Percentiles rank a stretch among this genome's conserved stretches.
phyloP scores from a whole-genome alignment of 2,888 invertebrate species.

The Aporophyla nigra region DNA sequence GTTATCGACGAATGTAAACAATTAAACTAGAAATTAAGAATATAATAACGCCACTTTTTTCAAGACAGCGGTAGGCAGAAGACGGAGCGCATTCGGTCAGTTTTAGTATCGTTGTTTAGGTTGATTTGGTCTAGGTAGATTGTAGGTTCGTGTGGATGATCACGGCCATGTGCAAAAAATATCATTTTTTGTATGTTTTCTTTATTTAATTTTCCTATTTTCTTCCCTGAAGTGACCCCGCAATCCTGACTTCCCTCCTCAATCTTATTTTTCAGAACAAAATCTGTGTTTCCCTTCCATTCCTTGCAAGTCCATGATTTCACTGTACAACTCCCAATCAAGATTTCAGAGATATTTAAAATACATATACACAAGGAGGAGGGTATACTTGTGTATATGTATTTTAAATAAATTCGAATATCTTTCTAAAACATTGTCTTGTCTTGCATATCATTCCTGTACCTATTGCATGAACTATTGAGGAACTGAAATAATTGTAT shows the following conservation, averaged over 20 bases:
- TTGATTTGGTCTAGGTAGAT: conserved; percentile 70
- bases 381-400: no score
- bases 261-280: background rate
- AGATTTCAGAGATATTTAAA: background rate
- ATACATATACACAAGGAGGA: no score
- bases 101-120: conserved; percentile 65
- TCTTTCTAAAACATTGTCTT: background rate
- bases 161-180: conserved; percentile 61
- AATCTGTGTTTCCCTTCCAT: background rate
- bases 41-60: conserved; percentile 74
- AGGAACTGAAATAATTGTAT: background rate
- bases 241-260: background rate
- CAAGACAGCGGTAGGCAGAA: conserved; percentile 78
- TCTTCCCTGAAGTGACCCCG: background rate
- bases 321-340: background rate
- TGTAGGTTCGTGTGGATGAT: conserved; percentile 58
- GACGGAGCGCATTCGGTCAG: conserved; percentile 71
- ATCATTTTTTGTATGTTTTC: background rate
- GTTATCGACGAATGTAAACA: conserved; percentile 54
- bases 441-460: background rate
- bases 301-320: background rate
- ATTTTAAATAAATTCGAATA: background rate
- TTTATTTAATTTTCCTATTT: background rate
- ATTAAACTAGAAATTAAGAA: conserved; percentile 43
- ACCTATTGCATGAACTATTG: conserved; percentile 3